Base-by-base conservation (phyloP, 2,888 invertebrate species). In the Drosophila cognata region DNA sequence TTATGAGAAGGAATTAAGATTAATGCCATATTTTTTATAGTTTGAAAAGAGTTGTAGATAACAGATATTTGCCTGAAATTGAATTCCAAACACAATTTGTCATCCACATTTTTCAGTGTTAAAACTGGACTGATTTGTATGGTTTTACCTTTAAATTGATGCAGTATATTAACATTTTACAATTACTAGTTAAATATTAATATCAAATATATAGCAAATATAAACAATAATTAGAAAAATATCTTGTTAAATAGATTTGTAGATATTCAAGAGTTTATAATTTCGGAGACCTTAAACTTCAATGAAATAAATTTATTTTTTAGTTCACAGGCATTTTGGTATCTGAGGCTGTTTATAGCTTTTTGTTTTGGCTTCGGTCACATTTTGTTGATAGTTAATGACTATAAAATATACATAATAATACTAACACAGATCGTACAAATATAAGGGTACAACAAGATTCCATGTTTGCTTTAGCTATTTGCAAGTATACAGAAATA, bases 401-500 rank as follows among this genome's bases (percentile, higher is more conserved):
- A 61, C 38, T 25, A 28, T 41, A 28, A 53, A 11, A 28, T 38
- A 57, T 13, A 25, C 58, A 25, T 4, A 11, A 16, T 25, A 41
- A 61, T 33, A 8, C 38, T 16, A 8, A 41, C 25, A 56, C 25
- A 21, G 38, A 13, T 41, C 31, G 21, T 1, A n/a, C 3, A 38
- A 38, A 11, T 29, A 21, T 59, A 16, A 56, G 33, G 41, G 43
- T 61, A 56, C 31, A 51, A n/a, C 10, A 18, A 36, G 31, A 31
- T 55, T n/a, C 31, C 16, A 38, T 48, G 56, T 71, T 48, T 48
- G 31, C 29, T 29, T 53, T 50, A 21, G 8, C 11, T 65, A 7
- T 58, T 60, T 48, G 29, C 25, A 43, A 46, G 51, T 53, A 46
- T 8, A 28, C 43, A 61, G 48, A 59, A 35, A 68, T 21, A 43